phyloP scores from a whole-genome alignment of 1,140 invertebrate species.

The Tetramorium parvispinum region DNA sequence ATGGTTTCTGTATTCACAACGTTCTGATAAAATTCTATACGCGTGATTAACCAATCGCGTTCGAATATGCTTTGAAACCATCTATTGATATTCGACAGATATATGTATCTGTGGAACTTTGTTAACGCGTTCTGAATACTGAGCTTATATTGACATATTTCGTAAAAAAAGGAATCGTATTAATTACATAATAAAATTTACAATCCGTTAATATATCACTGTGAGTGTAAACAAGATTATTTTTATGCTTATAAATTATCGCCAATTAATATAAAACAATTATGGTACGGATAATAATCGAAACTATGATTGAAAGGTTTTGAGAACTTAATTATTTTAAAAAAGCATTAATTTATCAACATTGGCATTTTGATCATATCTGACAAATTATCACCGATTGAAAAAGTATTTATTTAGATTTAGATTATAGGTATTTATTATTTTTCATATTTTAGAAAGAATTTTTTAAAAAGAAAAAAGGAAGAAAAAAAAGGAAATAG shows the following conservation, averaged over 20 bases:
- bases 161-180: neutral
- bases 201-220: neutral
- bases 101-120: neutral
- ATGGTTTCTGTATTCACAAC: neutral
- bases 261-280: neutral
- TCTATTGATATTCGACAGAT: constrained; percentile 40
- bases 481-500: neutral
- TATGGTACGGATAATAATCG: neutral
- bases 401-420: neutral
- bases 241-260: neutral
- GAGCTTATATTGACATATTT: constrained; percentile 24
- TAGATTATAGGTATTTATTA: neutral
- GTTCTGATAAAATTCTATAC: constrained; percentile 26
- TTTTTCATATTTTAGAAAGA: neutral
- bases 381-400: neutral
- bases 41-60: constrained; percentile 31
- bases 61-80: constrained; percentile 24
- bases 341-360: neutral
- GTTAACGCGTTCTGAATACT: constrained; percentile 39
- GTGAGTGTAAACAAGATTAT: neutral
- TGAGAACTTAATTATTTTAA: neutral
- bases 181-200: constrained; percentile 14
- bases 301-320: neutral
- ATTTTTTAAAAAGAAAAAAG: neutral
- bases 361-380: neutral